Percentiles rank a stretch among this genome's conserved stretches.
Evolutionary conservation across 2,797 vertebrate species (phyloP).

Genomic region (Leptatherina wallacei): DNA sequence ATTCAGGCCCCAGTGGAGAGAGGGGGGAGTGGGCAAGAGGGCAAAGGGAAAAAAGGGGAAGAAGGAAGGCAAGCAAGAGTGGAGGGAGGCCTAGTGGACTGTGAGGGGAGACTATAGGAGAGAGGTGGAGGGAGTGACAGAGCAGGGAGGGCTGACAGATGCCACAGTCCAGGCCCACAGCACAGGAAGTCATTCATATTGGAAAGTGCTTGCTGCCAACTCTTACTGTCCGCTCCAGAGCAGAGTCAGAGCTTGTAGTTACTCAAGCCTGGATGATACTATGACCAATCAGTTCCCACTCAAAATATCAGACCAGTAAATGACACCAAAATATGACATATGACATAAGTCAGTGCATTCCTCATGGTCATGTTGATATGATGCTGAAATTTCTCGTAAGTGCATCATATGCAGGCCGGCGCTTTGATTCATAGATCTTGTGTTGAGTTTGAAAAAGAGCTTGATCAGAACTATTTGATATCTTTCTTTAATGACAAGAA

Average conservation of each 20-base stretch:
- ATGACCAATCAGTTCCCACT: slow-evolving; percentile 33
- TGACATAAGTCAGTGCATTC: not conserved
- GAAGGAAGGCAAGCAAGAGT: slow-evolving; percentile 24
- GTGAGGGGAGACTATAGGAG: slow-evolving; percentile 27
- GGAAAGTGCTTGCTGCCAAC: slow-evolving; percentile 67
- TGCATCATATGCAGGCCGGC: not conserved
- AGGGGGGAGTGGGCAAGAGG: slow-evolving; percentile 72
- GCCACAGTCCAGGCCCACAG: slow-evolving; percentile 82
- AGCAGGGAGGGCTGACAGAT: slow-evolving; percentile 71
- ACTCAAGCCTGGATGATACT: slow-evolving; percentile 33
- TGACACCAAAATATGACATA: not conserved
- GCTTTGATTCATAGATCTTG: not conserved
- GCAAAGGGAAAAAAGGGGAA: slow-evolving; percentile 33
- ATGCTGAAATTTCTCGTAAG: not conserved
- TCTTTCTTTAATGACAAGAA: not conserved
- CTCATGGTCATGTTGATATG: not conserved
- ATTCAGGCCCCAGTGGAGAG: slow-evolving; percentile 76
- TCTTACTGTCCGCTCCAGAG: slow-evolving; percentile 63
- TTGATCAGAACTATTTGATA: not conserved
- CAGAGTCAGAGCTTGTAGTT: slow-evolving; percentile 50
- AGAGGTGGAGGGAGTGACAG: slow-evolving; percentile 34
- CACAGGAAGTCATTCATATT: slow-evolving; percentile 84
- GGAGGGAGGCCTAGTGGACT: slow-evolving; percentile 25
- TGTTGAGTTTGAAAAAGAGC: not conserved
- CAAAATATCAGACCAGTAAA: not conserved